These are phyloP conservation scores for Pteronotus mesoamericanus DNA, from an alignment of 2,797 vertebrate species.

Conservation along the genomic window DNA sequence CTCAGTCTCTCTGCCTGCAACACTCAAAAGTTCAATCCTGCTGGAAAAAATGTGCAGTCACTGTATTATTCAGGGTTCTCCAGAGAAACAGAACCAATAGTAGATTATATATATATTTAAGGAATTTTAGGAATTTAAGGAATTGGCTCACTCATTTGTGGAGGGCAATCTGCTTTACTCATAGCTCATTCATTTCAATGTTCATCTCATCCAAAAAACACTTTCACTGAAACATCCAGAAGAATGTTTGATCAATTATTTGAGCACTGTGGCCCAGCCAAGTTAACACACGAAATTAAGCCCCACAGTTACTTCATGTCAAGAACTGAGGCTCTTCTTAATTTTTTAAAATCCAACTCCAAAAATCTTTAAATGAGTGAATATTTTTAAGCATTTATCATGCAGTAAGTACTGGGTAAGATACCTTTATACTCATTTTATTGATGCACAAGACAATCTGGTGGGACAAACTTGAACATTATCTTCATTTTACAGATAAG, in stretches of 20 bases:
- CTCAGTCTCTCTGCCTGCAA: background rate
- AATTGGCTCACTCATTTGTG: background rate
- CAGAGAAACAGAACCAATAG: background rate
- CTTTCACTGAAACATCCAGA: background rate
- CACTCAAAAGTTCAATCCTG: background rate
- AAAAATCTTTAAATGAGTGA: background rate
- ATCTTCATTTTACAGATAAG: slow-evolving; percentile 50
- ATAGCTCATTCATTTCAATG: background rate
- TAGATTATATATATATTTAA: no score
- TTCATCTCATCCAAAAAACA: background rate
- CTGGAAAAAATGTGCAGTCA: background rate
- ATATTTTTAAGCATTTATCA: background rate
- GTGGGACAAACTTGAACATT: background rate
- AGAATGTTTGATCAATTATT: background rate
- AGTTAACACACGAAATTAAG: background rate
- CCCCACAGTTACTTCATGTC: background rate
- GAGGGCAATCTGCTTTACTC: background rate
- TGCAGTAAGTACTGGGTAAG: background rate
- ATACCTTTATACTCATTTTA: background rate
- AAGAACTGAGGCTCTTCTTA: background rate
- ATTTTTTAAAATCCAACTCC: background rate
- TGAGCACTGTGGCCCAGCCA: background rate
- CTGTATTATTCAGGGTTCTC: background rate
- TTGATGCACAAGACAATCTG: background rate
- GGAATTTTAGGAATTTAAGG: background rate